Base-by-base conservation (phyloP, 2,888 invertebrate species). In the Chrysolina haemoptera region DNA sequence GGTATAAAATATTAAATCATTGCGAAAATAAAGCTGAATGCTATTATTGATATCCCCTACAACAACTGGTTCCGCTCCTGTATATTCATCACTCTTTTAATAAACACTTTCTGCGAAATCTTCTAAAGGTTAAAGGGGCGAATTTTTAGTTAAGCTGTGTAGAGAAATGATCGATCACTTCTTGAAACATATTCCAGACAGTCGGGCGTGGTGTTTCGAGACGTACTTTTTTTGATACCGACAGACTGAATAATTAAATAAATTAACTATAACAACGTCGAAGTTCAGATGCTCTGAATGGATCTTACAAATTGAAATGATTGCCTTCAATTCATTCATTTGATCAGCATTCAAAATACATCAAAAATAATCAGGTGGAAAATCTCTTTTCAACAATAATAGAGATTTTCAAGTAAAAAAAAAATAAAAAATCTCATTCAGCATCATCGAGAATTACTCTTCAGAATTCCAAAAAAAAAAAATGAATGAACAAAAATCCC, bases 131-230 rank as follows among this genome's bases (percentile, higher is more conserved):
- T n/a, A 27, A 59, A 59, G 11, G 35, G 35, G 59, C n/a, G 11
- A 59, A 59, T 59, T 35, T 12, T 9, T 16, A 50, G 18, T 50
- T 12, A n/a, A 35, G 35, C n/a, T 59, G 14, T 59, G 27, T 10
- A 59, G 59, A 59, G 35, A 59, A 59, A 59, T 59, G 59, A 59
- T 59, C 35, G 59, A 59, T 59, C 59, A 59, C 59, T 59, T 59
- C 35, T 59, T 35, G 16, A 59, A 59, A 59, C 6, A 59, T 27
- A 35, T n/a, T 59, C 22, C 59, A 59, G 59, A 59, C 59, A 59
- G 16, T n/a, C 59, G 59, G 59, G 59, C 59, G 59, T 59, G 59
- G 27, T 27, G 9, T 22, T 59, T 35, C 53, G 53, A 53, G 53
- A 53, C 20, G n/a, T 22, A 35, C 35, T 59, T 59, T 59, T 59